A percentile compares a stretch with the other conserved stretches of the same genome.
Conservation (phyloP, 2,113 vertebrate species). For the Columbina picui region DNA sequence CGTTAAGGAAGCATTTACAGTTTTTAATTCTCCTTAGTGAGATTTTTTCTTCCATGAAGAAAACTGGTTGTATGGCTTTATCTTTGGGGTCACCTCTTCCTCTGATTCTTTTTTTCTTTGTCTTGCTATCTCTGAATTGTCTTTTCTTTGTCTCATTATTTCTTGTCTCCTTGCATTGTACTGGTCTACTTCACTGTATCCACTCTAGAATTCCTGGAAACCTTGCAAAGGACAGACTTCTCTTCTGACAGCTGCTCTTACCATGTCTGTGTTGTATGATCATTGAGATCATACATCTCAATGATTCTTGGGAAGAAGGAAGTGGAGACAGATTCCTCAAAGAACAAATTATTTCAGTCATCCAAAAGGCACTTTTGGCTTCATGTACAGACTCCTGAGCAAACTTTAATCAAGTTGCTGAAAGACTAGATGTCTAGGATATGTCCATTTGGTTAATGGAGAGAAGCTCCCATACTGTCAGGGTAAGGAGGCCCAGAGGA, state of each 20-base stretch:
- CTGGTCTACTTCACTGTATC: neutral
- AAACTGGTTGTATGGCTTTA: neutral
- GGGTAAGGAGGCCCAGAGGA: neutral
- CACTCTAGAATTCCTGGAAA: neutral
- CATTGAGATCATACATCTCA: neutral
- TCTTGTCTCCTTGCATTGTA: neutral
- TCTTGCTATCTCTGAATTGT: neutral
- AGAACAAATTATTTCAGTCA: neutral
- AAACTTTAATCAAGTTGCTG: neutral
- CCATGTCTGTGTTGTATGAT: fast-evolving
- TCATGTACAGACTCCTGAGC: neutral
- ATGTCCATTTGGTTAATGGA: neutral
- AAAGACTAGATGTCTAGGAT: neutral
- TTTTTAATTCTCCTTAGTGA: neutral
- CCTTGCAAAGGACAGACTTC: neutral
- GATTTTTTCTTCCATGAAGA: neutral
- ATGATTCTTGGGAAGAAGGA: neutral
- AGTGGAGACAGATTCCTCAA: neutral
- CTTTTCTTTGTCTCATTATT: neutral
- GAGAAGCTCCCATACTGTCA: neutral
- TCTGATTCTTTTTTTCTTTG: neutral
- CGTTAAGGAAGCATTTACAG: neutral
- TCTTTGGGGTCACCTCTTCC: neutral
- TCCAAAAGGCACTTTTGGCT: neutral
- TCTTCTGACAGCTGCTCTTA: neutral